phyloP scores from a whole-genome alignment of 1,140 invertebrate species.

The Drosophila kanapiae region DNA sequence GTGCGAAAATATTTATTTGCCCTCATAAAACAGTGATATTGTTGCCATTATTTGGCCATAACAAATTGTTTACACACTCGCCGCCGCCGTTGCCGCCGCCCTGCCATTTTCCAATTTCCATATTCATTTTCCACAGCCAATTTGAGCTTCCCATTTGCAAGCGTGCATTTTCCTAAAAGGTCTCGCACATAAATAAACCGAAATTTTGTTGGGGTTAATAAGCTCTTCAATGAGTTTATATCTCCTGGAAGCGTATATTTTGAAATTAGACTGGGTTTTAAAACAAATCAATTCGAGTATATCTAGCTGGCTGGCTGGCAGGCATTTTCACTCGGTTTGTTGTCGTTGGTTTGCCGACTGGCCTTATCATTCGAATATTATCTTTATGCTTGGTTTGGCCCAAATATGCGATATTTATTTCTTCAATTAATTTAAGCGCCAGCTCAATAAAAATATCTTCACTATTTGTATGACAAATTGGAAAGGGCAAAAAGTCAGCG shows the following conservation, averaged over 20 bases:
- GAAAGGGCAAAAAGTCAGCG: neutral
- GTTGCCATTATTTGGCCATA: constrained; percentile 49
- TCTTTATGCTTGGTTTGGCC: constrained; percentile 41
- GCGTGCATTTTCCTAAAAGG: constrained; percentile 11
- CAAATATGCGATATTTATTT: constrained; percentile 44
- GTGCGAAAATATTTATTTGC: constrained; percentile 56
- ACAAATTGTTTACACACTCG: constrained; percentile 39
- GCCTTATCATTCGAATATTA: constrained; percentile 54
- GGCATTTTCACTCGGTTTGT: constrained; percentile 10
- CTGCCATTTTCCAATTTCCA: constrained; percentile 17
- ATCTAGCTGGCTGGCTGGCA: constrained; percentile 4
- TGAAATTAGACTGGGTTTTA: constrained; percentile 1
- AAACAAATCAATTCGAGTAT: constrained; percentile 12
- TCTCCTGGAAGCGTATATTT: constrained; percentile 1
- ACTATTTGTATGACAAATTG: constrained; percentile 7
- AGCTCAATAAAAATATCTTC: constrained; percentile 33
- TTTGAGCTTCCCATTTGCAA: constrained; percentile 10
- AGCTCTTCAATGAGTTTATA: constrained; percentile 18
- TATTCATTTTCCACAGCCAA: constrained; percentile 14
- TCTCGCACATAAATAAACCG: constrained; percentile 19
- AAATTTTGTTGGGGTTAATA: constrained; percentile 15
- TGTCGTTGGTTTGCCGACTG: constrained; percentile 8
- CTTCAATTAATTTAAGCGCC: constrained; percentile 63
- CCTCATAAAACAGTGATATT: constrained; percentile 53
- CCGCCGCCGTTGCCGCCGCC: no score